Evolutionary conservation across 2,797 vertebrate species (phyloP).

Genomic region (Ptychobarbus kaznakovi): DNA sequence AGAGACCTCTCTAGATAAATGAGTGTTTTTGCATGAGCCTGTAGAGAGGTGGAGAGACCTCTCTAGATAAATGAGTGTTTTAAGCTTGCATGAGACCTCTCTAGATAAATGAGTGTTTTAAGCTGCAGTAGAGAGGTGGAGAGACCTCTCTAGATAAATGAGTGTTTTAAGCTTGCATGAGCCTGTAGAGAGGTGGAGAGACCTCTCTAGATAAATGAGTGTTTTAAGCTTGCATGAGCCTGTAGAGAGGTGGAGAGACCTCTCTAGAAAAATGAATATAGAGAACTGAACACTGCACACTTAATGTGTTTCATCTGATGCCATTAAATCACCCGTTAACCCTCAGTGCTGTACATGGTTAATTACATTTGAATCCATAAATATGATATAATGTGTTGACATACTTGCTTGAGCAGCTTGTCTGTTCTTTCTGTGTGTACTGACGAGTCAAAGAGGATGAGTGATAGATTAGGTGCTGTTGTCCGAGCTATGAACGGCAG

Average conservation of each 20-base stretch:
- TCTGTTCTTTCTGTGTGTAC: slow-evolving; percentile 1
- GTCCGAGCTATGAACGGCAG: slow-evolving; percentile 25
- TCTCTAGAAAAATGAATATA: background rate
- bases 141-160: too few species aligned
- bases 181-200: too few species aligned
- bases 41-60: too few species aligned
- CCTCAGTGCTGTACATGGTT: background rate
- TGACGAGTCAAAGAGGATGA: background rate
- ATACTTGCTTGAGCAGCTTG: background rate
- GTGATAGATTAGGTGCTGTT: slow-evolving; percentile 12
- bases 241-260: background rate
- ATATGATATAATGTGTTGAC: background rate
- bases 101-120: too few species aligned
- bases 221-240: slow-evolving; percentile 12
- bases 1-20: too few species aligned
- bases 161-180: too few species aligned
- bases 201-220: background rate
- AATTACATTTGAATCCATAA: background rate
- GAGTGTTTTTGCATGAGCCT: too few species aligned
- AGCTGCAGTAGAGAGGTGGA: too few species aligned
- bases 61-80: too few species aligned
- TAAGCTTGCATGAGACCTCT: too few species aligned
- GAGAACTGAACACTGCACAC: background rate
- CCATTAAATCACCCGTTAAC: background rate
- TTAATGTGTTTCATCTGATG: background rate